These are phyloP conservation scores for Mythimna loreyi DNA, from an alignment of 2,888 invertebrate genomes.

Conservation along the genomic window DNA sequence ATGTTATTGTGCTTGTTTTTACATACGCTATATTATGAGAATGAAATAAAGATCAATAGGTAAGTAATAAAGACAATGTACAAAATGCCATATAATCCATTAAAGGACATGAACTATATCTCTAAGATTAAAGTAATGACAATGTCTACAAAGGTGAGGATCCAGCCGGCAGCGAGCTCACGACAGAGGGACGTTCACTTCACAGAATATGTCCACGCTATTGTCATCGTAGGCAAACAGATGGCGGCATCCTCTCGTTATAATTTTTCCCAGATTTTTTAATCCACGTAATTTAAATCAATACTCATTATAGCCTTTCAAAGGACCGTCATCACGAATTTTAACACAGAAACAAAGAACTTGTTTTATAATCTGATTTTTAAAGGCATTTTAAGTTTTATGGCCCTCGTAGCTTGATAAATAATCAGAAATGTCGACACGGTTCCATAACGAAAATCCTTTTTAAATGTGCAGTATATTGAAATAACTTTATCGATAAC, in stretches of 20 bases:
- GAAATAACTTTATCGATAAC: constrained; percentile 73
- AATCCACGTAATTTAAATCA: constrained; percentile 90
- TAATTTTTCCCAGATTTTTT: constrained; percentile 90
- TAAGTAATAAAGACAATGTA: constrained; percentile 21
- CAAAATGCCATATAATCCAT: constrained; percentile 23
- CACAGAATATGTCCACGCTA: constrained; percentile 73
- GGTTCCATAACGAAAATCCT: constrained; percentile 73
- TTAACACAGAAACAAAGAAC: constrained; percentile 86
- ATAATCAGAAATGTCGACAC: constrained; percentile 82
- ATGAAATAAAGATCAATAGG: constrained; percentile 17
- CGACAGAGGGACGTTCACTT: background rate
- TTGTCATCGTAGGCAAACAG: constrained; percentile 69
- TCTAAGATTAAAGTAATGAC: constrained; percentile 8
- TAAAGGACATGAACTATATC: background rate
- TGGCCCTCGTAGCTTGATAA: constrained; percentile 82
- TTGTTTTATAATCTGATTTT: constrained; percentile 89
- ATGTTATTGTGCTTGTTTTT: constrained; percentile 34
- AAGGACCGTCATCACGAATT: constrained; percentile 87
- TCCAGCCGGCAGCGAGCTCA: background rate
- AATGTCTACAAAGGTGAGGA: constrained; percentile 17
- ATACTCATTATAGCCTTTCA: constrained; percentile 90
- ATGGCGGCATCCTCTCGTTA: constrained; percentile 86
- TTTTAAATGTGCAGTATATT: constrained; percentile 73
- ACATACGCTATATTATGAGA: constrained; percentile 11
- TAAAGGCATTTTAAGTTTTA: constrained; percentile 88